Evolutionary conservation across 2,888 invertebrate genomes (phyloP).

Genomic region (Pelosia muscerda): DNA sequence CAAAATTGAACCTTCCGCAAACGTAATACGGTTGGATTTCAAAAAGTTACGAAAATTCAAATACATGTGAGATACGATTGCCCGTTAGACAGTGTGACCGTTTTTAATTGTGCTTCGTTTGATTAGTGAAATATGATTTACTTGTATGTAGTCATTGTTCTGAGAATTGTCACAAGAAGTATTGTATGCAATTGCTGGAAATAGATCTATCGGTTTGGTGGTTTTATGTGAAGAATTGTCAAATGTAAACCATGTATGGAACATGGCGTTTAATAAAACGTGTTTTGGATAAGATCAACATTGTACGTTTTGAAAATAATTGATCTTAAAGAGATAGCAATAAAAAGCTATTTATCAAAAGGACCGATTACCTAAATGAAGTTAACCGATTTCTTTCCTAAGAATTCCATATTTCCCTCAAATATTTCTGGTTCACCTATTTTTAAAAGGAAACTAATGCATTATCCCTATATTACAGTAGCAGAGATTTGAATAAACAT

Average conservation of each 20-base stretch:
- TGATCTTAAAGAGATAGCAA: too few relatives aligned
- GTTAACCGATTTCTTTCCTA: too few relatives aligned
- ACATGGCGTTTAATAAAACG: not conserved
- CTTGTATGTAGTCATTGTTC: constrained; percentile 39
- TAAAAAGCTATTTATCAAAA: too few relatives aligned
- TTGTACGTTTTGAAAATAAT: too few relatives aligned
- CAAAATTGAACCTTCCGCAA: constrained; percentile 28
- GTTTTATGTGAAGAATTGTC: constrained; percentile 32
- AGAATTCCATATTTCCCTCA: not conserved
- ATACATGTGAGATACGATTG: constrained; percentile 48
- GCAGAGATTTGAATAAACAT: not conserved
- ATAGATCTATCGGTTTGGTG: constrained; percentile 30
- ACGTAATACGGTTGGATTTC: constrained; percentile 42
- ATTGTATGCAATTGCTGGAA: constrained; percentile 36
- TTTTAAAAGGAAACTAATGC: not conserved
- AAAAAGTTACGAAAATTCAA: constrained; percentile 38
- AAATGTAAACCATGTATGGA: not conserved
- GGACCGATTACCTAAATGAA: too few relatives aligned
- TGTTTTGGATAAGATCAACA: not conserved
- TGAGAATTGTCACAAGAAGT: constrained; percentile 33
- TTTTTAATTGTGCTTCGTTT: constrained; percentile 58
- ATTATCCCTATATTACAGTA: not conserved
- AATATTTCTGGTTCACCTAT: not conserved
- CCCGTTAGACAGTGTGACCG: constrained; percentile 54
- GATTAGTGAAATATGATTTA: constrained; percentile 50